Evolutionary conservation across 2,888 invertebrate species (phyloP), one percentile per base, ranked within the genome.

Genomic region (Chesias legatella): DNA sequence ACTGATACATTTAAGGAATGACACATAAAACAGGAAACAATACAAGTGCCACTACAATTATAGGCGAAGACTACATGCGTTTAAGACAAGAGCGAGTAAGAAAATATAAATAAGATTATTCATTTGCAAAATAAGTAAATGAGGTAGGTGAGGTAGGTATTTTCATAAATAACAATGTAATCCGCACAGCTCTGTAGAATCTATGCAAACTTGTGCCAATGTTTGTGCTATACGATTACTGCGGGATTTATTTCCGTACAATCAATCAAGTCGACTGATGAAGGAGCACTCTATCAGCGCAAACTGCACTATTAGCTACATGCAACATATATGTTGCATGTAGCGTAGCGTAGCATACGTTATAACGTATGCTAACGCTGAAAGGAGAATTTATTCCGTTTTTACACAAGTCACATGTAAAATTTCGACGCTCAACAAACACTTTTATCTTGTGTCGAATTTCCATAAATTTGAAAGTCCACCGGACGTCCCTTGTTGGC

Each of bases 201-300:
- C 41, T 58, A 43, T 42, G 48, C 45, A 47, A 43, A 53, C 54
- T 52, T 51, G 52, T 59, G 54, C 61, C 49, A 58, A 55, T 50
- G 49, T 60, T 62, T 54, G 60, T 63, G 52, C 58, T 50, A 56
- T 55, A 17, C 13, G 13, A 17, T 2, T 17, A 60, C 64, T 64
- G 63, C 64, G 57, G 62, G 73, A 73, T 68, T 83, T 81, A 79
- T 73, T 79, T 79, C 79, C 78, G 71, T 73, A 73, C 75, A 79
- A 79, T 82, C 79, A 79, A 79, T 82, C 82, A 79, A 75, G 72
- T 68, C 70, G 65, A 62, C 71, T 72, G 73, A 77, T 76, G 75
- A 76, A 73, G 71, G 73, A 66, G 69, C 67, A 65, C 61, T 63
- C 66, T 61, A 68, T 63, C 73, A 66, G 67, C 66, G 64, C 65